These are phyloP conservation scores for Berghia stephanieae DNA, from an alignment of 1,140 invertebrate species.

Conservation along the genomic window DNA sequence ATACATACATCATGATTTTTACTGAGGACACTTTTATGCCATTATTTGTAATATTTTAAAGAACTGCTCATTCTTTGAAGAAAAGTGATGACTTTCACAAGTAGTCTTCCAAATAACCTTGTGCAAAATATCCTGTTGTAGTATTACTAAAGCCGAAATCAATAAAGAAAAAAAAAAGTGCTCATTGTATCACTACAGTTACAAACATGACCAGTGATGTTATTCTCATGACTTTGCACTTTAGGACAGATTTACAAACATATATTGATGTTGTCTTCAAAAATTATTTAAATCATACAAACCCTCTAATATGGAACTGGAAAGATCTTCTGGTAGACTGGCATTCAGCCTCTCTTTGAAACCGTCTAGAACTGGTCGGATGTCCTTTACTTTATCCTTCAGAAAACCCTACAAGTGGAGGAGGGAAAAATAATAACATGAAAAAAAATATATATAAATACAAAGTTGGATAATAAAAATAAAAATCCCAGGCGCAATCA, in stretches of 20 bases:
- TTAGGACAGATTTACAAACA: too few relatives aligned
- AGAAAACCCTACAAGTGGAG: constrained; percentile 41
- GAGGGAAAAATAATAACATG: neutral
- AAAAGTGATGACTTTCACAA: too few relatives aligned
- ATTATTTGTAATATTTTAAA: too few relatives aligned
- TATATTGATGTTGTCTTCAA: neutral
- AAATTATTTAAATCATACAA: neutral
- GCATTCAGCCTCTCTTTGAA: constrained; percentile 33
- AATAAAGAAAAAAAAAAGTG: neutral
- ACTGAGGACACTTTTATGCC: too few relatives aligned
- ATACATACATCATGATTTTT: too few relatives aligned
- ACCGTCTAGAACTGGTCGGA: constrained; percentile 24
- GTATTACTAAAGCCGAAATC: neutral
- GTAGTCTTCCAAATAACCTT: too few relatives aligned
- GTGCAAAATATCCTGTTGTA: too few relatives aligned
- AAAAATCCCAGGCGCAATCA: too few relatives aligned
- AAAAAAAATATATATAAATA: neutral
- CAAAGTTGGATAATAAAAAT: neutral
- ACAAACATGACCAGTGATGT: too few relatives aligned
- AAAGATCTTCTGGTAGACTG: constrained; percentile 25
- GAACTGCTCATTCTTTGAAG: too few relatives aligned
- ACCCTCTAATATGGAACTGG: constrained; percentile 35
- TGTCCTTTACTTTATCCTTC: constrained; percentile 33
- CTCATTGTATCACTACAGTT: too few relatives aligned
- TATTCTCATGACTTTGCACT: too few relatives aligned